These are phyloP conservation scores for Hemibates koningsi DNA, from an alignment of 2,113 vertebrate species.

Conservation along the genomic window DNA sequence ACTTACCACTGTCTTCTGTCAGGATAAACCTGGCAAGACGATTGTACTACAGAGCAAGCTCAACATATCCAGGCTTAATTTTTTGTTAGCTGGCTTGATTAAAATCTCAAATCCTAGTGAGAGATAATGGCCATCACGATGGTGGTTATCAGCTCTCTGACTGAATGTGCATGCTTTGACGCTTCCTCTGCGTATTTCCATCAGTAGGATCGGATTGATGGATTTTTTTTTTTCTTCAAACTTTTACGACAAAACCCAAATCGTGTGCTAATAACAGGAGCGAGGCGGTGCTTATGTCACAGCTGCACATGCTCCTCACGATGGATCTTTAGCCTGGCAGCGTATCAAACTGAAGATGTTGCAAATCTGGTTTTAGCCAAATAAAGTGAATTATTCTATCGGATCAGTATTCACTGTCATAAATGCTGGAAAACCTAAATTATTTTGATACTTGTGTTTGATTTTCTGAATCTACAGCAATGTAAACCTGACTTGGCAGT, in stretches of 20 bases:
- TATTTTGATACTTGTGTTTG: not conserved
- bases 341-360: rapidly evolving
- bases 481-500: not conserved
- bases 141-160: not conserved
- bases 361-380: not conserved
- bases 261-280: not conserved
- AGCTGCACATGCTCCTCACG: not conserved
- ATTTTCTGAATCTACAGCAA: not conserved
- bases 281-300: not conserved
- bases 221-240: rapidly evolving
- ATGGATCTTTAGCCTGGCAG: not conserved
- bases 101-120: not conserved
- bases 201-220: rapidly evolving
- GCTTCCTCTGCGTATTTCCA: not conserved
- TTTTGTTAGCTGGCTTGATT: not conserved
- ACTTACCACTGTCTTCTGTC: not conserved
- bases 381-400: not conserved
- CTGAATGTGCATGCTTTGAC: rapidly evolving
- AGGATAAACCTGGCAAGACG: not conserved
- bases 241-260: not conserved
- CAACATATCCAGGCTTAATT: not conserved
- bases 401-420: rapidly evolving
- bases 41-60: not conserved
- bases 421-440: not conserved
- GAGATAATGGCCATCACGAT: rapidly evolving